These are phyloP conservation scores for Bubo bubo DNA, from an alignment of 2,113 vertebrate species.

Conservation along the genomic window DNA sequence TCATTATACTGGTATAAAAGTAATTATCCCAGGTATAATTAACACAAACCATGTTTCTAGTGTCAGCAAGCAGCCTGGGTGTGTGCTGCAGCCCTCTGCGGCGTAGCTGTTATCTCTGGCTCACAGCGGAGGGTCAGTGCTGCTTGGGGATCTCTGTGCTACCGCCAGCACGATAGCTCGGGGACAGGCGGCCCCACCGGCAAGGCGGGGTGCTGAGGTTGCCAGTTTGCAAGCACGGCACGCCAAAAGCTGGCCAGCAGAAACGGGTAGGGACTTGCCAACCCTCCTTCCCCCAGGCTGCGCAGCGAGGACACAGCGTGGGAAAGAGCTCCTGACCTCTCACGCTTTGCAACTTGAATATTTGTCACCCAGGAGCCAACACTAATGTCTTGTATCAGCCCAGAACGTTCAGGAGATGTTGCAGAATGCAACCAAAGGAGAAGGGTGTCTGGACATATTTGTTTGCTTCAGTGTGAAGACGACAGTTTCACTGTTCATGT, in stretches of 20 bases:
- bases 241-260: neutral
- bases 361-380: neutral
- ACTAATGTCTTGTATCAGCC: fast-evolving
- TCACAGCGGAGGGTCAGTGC: neutral
- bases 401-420: neutral
- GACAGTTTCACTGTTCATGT: neutral
- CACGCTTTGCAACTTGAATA: neutral
- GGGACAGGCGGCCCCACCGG: neutral
- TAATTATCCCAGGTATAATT: constrained; percentile 49
- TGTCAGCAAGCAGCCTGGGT: constrained; percentile 1
- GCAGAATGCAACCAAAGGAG: neutral
- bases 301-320: neutral
- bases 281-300: neutral
- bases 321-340: neutral
- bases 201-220: neutral
- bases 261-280: neutral
- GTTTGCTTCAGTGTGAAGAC: neutral
- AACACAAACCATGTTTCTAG: neutral
- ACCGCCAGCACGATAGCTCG: fast-evolving
- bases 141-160: neutral
- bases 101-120: neutral
- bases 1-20: neutral
- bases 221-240: neutral
- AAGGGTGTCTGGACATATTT: neutral
- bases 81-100: neutral